Base-by-base conservation (phyloP, 2,113 vertebrate genomes). In the Macaca mulatta region DNA sequence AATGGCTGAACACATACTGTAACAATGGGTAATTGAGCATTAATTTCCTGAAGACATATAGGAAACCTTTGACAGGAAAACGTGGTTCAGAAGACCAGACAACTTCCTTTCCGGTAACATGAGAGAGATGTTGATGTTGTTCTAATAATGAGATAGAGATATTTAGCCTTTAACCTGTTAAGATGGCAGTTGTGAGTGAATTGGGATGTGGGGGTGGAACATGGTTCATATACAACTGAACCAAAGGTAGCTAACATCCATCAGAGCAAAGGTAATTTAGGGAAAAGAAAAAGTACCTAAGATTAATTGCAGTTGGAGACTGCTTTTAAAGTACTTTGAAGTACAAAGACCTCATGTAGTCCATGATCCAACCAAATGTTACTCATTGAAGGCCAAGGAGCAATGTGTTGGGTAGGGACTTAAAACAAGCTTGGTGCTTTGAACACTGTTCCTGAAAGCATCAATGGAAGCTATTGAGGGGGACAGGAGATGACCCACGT, bases 361-460 rank as follows among this genome's bases (percentile, higher is more conserved):
- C 35, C 38, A 5, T 40, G 64, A 72, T 74, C 48, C 86, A 23
- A 80, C 57, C 69, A 38, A 91, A 96, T 61, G 70, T 69, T 87
- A n/a, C 14, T 70, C 86, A 74, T 78, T 40, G 83, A 93, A 95
- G 96, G 96, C 92, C 95, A 97, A 93, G 90, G 97, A 98, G 92
- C 96, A 97, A 94, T 96, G 48, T 96, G 92, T 92, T 75, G 83
- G 93, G 96, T 94, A 97, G 97, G 83, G 45, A 94, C 92, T 83
- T 61, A 93, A 88, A 96, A 90, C 30, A 67, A 27, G 75, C 72
- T 23, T 11, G 30, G 22, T 22, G 77, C 96, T 98, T 97, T 98
- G 92, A 97, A 97, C 87, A 74, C 92, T 93, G 78, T 94, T 94
- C 79, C 95, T 87, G 84, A 96, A 80, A 81, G 72, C 83, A 96